Base-by-base conservation (phyloP, 2,797 vertebrate species). In the Lepilemur septentrionalis region DNA sequence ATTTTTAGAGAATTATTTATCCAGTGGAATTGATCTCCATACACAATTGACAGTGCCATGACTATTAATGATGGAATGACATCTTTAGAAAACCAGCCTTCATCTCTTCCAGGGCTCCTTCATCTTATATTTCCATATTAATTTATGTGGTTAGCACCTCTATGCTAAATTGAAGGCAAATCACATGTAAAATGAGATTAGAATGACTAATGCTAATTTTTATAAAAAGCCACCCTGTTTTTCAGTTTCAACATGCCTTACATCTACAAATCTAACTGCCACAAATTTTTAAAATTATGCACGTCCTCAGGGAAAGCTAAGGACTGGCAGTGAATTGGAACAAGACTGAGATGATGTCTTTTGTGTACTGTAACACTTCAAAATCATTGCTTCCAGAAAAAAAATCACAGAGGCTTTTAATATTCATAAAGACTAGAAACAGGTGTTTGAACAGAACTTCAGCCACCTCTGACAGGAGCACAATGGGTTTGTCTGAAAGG, bases 391-490 rank as follows among this genome's bases (percentile, higher is more conserved):
- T 98, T 87, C 92, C 89, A 48, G 65, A 38, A 81, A 96, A 50
- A 52, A 97, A 72, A 57, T 91, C 89, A 97, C 88, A 94, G 92
- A 94, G 92, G 55, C 20, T 41, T 69, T 97, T 97, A 91, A 78
- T 92, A 69, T 96, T 98, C 95, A 95, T 93, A 96, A 97, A 96
- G 94, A 97, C 97, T 97, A 96, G 52, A 97, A 98, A 95, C 22
- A 78, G 65, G 48, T 96, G 30, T 97, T 98, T 98, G 97, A 97
- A 97, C 69, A 92, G 97, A 92, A 35, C 65, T 97, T 84, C 87
- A 91, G 95, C 84, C 43, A 89, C 84, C 97, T 98, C 91, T 98
- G 86, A 95, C 95, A 92, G 93, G 55, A 98, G 63, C 94, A 97
- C 97, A 97, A 93, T 97, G 73, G 52, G 65, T 55, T 80, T 89